These are phyloP conservation scores for Alviniconcha strummeri DNA, from an alignment of 2,888 invertebrate genomes.

Conservation along the genomic window DNA sequence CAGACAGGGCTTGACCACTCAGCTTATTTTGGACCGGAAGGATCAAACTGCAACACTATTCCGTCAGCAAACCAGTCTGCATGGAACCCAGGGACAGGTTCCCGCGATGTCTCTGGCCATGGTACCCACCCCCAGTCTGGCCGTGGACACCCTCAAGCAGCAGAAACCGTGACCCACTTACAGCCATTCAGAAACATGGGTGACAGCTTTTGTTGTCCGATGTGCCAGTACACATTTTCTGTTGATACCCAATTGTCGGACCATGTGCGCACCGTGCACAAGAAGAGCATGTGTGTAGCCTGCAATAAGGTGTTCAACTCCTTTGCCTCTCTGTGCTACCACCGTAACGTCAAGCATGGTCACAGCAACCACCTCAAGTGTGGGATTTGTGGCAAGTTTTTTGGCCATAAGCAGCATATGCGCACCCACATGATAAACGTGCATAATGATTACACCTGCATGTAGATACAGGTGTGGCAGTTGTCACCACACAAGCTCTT, in stretches of 20 bases:
- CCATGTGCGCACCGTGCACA: constrained; percentile 11
- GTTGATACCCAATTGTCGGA: not conserved
- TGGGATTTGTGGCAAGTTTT: constrained; percentile 22
- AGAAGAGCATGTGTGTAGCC: constrained; percentile 18
- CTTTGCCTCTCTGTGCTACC: constrained; percentile 5
- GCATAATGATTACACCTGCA: not conserved
- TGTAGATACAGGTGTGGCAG: not conserved
- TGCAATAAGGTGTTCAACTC: constrained; percentile 23
- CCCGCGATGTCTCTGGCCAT: not conserved
- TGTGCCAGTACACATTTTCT: not conserved
- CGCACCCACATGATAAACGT: constrained; percentile 13
- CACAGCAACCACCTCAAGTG: constrained; percentile 15
- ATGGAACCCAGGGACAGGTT: too few relatives aligned
- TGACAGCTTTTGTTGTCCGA: constrained; percentile 6
- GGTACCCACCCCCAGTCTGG: not conserved
- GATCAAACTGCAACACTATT: too few relatives aligned
- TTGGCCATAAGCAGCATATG: constrained; percentile 27
- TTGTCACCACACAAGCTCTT: too few relatives aligned
- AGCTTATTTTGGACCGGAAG: too few relatives aligned
- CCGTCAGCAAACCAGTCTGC: too few relatives aligned
- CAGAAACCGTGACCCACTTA: not conserved
- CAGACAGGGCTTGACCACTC: too few relatives aligned
- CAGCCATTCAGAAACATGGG: not conserved
- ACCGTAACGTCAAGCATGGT: constrained; percentile 20
- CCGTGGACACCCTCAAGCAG: not conserved